Base-by-base conservation (phyloP, 2,797 vertebrate species). In the Microchirus variegatus region DNA sequence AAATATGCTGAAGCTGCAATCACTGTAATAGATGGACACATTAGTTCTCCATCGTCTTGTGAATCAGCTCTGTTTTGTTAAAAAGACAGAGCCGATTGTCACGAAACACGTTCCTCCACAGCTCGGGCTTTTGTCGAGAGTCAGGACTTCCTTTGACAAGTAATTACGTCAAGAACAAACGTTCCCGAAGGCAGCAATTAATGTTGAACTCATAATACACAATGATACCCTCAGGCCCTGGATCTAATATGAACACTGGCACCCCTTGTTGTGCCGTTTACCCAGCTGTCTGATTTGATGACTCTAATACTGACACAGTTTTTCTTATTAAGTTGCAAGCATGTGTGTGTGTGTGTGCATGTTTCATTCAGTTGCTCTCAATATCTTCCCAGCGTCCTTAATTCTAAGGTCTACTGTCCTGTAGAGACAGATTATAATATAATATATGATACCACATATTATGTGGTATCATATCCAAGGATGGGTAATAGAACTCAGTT, bases 101-200 rank as follows among this genome's bases (percentile, higher is more conserved):
- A 88, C 70, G 78, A 75, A 87, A 77, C 55, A 68, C 13, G 55
- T 43, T 84, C 26, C 54, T 80, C 63, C 22, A 35, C 70, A 65
- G 64, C 70, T 82, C 59, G 43, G 64, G 68, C 72, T 79, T 22
- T 78, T 59, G 68, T 78, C 6, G 19, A 78, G 63, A 80, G 75
- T 82, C 70, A 87, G 75, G 61, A 66, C 79, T 80, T 72, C 81
- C 55, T 81, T 63, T 81, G 86, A 81, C 82, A 78, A 83, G 85
- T 87, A 84, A 84, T 92, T 87, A 90, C 79, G 78, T 90, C 89
- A 88, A 89, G 88, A 85, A 77, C 85, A 91, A 91, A 88, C 16
- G 70, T 76, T 90, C 87, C 90, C 87, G 77, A 78, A 81, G 90
- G 91, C 85, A 74, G 82, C 77, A 90, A 92, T 92, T 92, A 93